phyloP scores from a whole-genome alignment of 2,888 invertebrate genomes.

The Iphiclides podalirius region DNA sequence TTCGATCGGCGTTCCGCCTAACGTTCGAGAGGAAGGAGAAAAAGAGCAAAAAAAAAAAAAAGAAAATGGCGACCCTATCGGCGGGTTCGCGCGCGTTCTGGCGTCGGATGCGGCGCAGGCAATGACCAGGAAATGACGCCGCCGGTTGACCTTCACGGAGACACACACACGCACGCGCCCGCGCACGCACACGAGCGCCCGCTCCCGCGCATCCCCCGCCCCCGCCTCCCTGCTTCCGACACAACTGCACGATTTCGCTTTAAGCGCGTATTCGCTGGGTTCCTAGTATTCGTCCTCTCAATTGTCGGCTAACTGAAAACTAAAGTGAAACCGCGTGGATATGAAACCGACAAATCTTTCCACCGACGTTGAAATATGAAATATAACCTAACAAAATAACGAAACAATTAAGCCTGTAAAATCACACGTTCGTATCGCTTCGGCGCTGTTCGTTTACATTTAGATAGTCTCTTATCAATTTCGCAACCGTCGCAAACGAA shows the following conservation, averaged over 20 bases:
- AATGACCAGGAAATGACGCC: slow-evolving; percentile 80
- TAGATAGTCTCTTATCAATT: background rate
- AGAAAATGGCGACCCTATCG: slow-evolving; percentile 26
- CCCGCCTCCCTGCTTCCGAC: slow-evolving; percentile 37
- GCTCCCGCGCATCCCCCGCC: slow-evolving; percentile 43
- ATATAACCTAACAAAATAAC: too few species aligned
- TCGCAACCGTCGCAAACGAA: too few species aligned
- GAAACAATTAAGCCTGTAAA: background rate
- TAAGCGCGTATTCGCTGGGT: slow-evolving; percentile 23
- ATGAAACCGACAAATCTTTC: too few species aligned
- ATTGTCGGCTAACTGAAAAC: background rate
- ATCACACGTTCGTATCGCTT: background rate
- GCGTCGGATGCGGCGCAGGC: slow-evolving; percentile 59
- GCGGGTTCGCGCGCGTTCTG: slow-evolving; percentile 39
- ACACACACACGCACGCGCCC: slow-evolving; percentile 37
- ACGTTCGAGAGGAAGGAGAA: background rate
- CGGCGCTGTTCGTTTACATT: background rate
- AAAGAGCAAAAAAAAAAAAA: background rate
- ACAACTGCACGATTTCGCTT: slow-evolving; percentile 31
- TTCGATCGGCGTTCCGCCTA: background rate
- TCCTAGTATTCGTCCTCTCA: slow-evolving; percentile 23
- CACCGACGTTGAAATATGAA: too few species aligned
- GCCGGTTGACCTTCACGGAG: slow-evolving; percentile 70
- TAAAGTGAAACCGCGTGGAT: too few species aligned
- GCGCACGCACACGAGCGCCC: slow-evolving; percentile 28